Evolutionary conservation across 1,140 invertebrate genomes (phyloP), one percentile per base, ranked within the genome.

Genomic region (Oryctes rhinoceros): DNA sequence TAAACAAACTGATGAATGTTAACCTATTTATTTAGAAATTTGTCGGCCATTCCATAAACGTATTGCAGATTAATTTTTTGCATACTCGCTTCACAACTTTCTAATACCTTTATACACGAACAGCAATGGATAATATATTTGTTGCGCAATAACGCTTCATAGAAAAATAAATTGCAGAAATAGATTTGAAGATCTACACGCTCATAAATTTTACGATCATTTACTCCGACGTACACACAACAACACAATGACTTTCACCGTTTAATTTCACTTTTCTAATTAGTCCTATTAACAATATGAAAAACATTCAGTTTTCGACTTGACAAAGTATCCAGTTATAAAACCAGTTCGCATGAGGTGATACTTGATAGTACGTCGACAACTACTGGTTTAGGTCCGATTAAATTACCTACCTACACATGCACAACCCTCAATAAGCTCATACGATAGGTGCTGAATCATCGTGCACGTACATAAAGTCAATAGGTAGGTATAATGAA

Each of bases 161-260:
- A 59, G 53, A 59, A 59, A 59, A 59, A 59, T 59, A 59, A 59
- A 15, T 59, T 59, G 53, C 53, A 59, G 53, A 59, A 59, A 59
- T 59, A 18, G 53, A n/a, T 59, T 59, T 59, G 53, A 59, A 59
- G 53, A 59, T 59, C 15, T 59, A 7, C 3, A 4, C 53, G 15
- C 53, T 59, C 53, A 59, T 59, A 59, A 59, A 59, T 59, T 59
- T 59, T n/a, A 59, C 53, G 53, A 59, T 59, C 53, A 18, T 59
- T 59, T 59, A 59, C 13, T 59, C 3, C 7, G 7, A 39, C 39
- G 4, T 59, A 59, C 53, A n/a, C n/a, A n/a, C n/a, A n/a, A 59
- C 4, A 59, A 59, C 15, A 59, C 13, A 59, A 59, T 59, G 53
- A 59, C 53, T 59, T 59, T 59, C 53, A 59, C 53, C 53, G 53